Evolutionary conservation across 2,113 vertebrate genomes (phyloP), one percentile per base, ranked within the genome.

Genomic region (Aix galericulata): DNA sequence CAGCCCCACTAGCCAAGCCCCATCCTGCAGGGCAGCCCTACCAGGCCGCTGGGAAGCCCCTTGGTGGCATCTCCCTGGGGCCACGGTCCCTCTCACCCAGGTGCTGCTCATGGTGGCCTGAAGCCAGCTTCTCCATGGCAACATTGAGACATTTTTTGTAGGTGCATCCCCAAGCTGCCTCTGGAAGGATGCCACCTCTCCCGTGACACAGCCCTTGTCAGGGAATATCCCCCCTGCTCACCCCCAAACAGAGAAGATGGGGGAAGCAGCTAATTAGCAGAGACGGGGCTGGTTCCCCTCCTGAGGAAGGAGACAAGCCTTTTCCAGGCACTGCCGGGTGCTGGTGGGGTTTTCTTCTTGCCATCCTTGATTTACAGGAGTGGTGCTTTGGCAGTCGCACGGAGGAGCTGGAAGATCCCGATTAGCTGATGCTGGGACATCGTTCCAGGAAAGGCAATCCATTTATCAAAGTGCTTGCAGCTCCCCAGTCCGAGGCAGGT

Each of bases 61-160:
- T 9, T 13, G 36, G 62, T 27, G 71, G 27, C 38, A 36, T 29
- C 58, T 38, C 34, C 25, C 14, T 4, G 34, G 7, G 36, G 56
- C n/a, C 82, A 87, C 0, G 0, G 22, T 44, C 50, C 38, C 79
- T 59, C 55, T 62, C 72, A 68, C 8, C 59, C 20, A 8, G 2
- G 9, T 76, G 62, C 38, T 62, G 10, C 26, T 90, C 68, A 56
- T 58, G 50, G 63, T 88, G 77, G 93, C 60, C 87, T 91, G 69
- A 60, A 89, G 81, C 83, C 89, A 92, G 44, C 84, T 94, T 96
- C 84, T 84, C 89, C 91, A 91, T 87, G 92, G 93, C 84, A 93
- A 93, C 93, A 84, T 42, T 52, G 13, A 82, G 62, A 29, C 38
- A 32, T 68, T 14, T 64, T 79, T 3, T 20, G 36, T 1, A 86